Conservation (phyloP, 1,140 invertebrate genomes). For the Drosophila quadrilineata region DNA sequence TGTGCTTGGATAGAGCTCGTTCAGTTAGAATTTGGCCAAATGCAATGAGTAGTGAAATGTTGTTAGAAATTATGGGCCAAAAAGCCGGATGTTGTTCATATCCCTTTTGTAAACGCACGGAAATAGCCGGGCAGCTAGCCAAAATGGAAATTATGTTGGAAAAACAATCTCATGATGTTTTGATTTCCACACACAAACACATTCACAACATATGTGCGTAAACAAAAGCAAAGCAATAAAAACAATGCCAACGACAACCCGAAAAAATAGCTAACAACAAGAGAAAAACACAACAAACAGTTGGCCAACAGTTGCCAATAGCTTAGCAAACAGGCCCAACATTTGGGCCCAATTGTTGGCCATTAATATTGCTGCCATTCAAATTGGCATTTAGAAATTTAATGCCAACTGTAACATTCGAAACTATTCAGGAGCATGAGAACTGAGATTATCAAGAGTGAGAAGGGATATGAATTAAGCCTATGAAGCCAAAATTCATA, state of each 20-base stretch:
- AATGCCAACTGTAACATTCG: constrained; percentile 35
- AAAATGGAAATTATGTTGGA: constrained; percentile 74
- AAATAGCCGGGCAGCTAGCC: constrained; percentile 49
- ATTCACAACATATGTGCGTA: constrained; percentile 60
- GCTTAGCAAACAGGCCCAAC: not conserved
- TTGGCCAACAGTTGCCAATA: not conserved
- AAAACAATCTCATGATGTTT: constrained; percentile 78
- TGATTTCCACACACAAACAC: constrained; percentile 52
- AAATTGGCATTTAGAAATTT: constrained; percentile 66
- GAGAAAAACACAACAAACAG: not conserved
- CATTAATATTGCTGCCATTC: constrained; percentile 33
- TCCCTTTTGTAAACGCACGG: constrained; percentile 75
- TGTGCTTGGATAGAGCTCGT: not conserved
- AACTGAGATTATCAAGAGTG: no score
- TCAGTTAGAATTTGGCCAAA: constrained; percentile 61
- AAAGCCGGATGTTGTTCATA: constrained; percentile 76
- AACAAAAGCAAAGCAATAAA: constrained; percentile 26
- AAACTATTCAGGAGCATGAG: no score
- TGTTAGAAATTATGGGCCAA: constrained; percentile 72
- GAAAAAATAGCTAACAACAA: no score
- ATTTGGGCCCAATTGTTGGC: constrained; percentile 18
- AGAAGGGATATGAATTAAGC: no score
- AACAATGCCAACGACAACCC: not conserved
- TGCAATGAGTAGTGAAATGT: constrained; percentile 78
- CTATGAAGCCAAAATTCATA: not conserved